Percentiles rank a stretch among this genome's conserved stretches.
These are phyloP conservation scores for Blastobasis adustella DNA, from an alignment of 2,888 invertebrate species.

Conservation along the genomic window DNA sequence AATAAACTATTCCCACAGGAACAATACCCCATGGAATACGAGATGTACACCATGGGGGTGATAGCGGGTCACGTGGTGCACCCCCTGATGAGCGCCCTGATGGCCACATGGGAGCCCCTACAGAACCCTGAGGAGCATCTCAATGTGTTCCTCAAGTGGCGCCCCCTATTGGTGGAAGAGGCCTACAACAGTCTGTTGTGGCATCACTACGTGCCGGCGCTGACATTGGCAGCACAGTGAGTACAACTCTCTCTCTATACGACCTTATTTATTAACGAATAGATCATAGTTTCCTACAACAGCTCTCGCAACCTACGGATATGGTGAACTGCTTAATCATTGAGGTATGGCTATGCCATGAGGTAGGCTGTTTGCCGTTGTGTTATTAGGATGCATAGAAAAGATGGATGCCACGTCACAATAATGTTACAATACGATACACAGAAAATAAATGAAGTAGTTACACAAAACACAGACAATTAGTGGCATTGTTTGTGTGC, in stretches of 20 bases:
- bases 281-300: neutral
- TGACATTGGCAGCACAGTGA: conserved; percentile 83
- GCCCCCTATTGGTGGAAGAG: conserved; percentile 76
- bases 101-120: conserved; percentile 88
- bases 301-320: too few relatives aligned
- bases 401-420: too few relatives aligned
- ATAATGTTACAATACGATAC: too few relatives aligned
- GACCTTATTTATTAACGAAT: too few relatives aligned
- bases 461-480: too few relatives aligned
- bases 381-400: too few relatives aligned
- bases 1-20: conserved; percentile 28
- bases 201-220: conserved; percentile 92
- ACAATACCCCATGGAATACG: conserved; percentile 78
- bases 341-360: too few relatives aligned
- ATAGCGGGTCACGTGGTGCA: conserved; percentile 90
- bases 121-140: conserved; percentile 78
- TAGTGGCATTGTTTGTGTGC: too few relatives aligned
- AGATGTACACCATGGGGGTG: conserved; percentile 87
- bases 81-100: conserved; percentile 84
- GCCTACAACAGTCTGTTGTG: conserved; percentile 90
- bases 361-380: too few relatives aligned
- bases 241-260: conserved; percentile 29
- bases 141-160: conserved; percentile 82
- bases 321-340: too few relatives aligned
- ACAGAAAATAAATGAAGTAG: too few relatives aligned